phyloP scores from a whole-genome alignment of 1,140 invertebrate genomes.

The Eupristina koningsbergeri region DNA sequence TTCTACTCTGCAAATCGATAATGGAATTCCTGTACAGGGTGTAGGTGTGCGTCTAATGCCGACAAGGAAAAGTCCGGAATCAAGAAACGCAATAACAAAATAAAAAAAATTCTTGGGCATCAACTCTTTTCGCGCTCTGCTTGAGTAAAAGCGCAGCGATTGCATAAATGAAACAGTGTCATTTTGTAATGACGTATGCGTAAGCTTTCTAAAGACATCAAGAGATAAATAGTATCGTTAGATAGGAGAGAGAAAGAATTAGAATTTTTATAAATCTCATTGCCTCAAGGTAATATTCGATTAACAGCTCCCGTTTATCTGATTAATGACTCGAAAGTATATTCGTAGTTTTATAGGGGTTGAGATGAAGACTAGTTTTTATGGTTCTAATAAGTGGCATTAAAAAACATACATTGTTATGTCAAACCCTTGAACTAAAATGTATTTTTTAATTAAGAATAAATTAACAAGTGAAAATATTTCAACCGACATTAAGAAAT shows the following conservation, averaged over 20 bases:
- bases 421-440: background rate
- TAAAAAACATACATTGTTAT: background rate
- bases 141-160: background rate
- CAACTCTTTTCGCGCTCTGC: background rate
- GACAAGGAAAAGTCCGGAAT: background rate
- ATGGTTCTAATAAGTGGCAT: background rate
- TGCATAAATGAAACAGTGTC: background rate
- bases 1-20: constrained; percentile 4
- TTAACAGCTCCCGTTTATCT: background rate
- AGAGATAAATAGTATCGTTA: background rate
- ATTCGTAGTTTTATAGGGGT: background rate
- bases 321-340: background rate
- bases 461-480: background rate
- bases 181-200: background rate
- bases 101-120: background rate
- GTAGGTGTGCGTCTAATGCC: background rate
- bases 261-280: background rate
- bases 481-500: background rate
- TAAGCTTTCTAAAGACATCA: background rate
- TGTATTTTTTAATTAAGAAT: background rate
- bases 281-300: background rate
- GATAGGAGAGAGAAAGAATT: background rate
- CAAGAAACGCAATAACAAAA: background rate
- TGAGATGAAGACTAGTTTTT: background rate
- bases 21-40: background rate